phyloP scores from a whole-genome alignment of 2,797 vertebrate species.

The Psittacula echo region DNA sequence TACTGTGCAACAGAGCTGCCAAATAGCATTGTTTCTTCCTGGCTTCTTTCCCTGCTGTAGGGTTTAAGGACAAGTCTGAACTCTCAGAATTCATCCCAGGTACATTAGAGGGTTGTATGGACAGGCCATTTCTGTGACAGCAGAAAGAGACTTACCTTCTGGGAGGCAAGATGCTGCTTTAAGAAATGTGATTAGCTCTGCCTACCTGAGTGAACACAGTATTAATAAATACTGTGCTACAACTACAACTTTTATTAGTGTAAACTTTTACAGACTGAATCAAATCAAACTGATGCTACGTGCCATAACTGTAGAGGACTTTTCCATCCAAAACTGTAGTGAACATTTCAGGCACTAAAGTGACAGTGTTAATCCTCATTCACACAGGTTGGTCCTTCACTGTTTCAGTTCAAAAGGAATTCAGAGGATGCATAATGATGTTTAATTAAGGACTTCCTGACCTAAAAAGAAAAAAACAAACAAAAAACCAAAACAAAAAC shows the following conservation, averaged over 20 bases:
- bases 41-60: neutral
- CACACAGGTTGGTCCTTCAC: neutral
- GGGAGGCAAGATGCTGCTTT: neutral
- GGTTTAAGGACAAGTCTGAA: neutral
- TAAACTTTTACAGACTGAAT: neutral
- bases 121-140: neutral
- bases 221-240: neutral
- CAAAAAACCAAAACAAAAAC: neutral
- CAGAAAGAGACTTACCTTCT: neutral
- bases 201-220: neutral
- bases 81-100: neutral
- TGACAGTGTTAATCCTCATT: neutral
- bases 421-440: neutral
- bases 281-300: neutral
- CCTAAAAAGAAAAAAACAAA: neutral
- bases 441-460: neutral
- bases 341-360: neutral
- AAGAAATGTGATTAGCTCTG: neutral
- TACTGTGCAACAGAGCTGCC: neutral
- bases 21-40: neutral
- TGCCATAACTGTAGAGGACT: neutral
- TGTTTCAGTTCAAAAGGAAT: neutral
- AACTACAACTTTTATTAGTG: neutral
- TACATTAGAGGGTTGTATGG: neutral
- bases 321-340: neutral